phyloP scores from a whole-genome alignment of 2,113 vertebrate species.

The Ancistrus triradiatus region DNA sequence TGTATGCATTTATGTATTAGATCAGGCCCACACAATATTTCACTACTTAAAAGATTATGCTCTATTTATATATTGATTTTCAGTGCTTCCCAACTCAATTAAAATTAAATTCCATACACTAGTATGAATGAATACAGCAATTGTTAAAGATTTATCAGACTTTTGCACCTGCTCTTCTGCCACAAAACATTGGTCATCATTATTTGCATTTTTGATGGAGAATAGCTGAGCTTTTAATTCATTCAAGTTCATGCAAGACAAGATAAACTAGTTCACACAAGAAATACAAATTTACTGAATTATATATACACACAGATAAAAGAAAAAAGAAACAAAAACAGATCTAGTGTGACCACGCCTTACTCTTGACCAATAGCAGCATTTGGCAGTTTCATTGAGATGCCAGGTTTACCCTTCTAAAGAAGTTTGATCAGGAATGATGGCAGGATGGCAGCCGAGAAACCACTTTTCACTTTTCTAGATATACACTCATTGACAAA shows the following conservation, averaged over 20 bases:
- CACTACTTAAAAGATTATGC: slow-evolving; percentile 34
- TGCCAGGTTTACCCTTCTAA: too few species aligned
- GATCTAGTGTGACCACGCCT: too few species aligned
- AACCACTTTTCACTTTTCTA: too few species aligned
- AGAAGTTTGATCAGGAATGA: too few species aligned
- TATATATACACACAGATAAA: too few species aligned
- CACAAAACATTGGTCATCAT: slow-evolving; percentile 32
- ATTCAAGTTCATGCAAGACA: slow-evolving; percentile 33
- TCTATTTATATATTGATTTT: slow-evolving; percentile 39
- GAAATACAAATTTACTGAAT: slow-evolving; percentile 51
- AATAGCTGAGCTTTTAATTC: slow-evolving; percentile 35
- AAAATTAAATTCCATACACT: slow-evolving; percentile 34
- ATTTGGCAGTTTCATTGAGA: too few species aligned
- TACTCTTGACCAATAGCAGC: too few species aligned
- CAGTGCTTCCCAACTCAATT: slow-evolving; percentile 35
- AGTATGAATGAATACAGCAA: slow-evolving; percentile 13
- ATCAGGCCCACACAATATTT: slow-evolving; percentile 18
- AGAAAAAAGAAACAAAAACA: too few species aligned
- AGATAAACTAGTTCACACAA: slow-evolving; percentile 33
- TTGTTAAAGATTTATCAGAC: slow-evolving; percentile 42
- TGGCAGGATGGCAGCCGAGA: too few species aligned
- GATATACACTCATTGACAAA: too few species aligned
- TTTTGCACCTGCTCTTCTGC: slow-evolving; percentile 41
- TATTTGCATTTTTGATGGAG: slow-evolving; percentile 20
- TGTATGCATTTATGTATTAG: slow-evolving; percentile 33